Evolutionary conservation across 1,140 invertebrate species (phyloP), one percentile per base, ranked within the genome.

Genomic region (Ceratitis capitata): DNA sequence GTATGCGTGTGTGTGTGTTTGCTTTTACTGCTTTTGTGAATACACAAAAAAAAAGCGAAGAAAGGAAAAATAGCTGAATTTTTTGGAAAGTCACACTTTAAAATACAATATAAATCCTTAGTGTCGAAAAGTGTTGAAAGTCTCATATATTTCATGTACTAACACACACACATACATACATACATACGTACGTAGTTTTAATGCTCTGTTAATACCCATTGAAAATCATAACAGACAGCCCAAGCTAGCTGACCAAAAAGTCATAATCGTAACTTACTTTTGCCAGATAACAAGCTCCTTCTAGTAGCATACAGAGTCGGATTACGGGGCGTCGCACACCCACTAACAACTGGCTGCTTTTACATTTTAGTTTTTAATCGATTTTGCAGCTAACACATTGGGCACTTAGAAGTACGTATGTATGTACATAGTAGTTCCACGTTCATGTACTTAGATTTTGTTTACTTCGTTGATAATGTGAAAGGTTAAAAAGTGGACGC

Each of bases 241-340:
- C n/a, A n/a, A 78, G 69, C 9, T 19, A 45, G 69, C 69, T 45
- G 32, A n/a, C n/a, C n/a, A n/a, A n/a, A n/a, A n/a, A 45, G 69
- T 78, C 69, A 78, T 78, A 78, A 78, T 78, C 69, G 69, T 78
- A 78, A 78, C 45, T 78, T 78, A 78, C 69, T 23, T 78, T 78
- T 78, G 39, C 69, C 23, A 78, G 69, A 45, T 78, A 45, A 78
- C 35, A 78, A 78, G 69, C 69, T 78, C 19, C 39, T 78, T 39
- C 35, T 69, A 61, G n/a, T 53, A 53, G 51, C 69, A 45, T 47
- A 47, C 69, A 78, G 39, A 35, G 32, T n/a, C n/a, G n/a, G n/a
- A n/a, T n/a, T n/a, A n/a, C n/a, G n/a, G n/a, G n/a, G 16, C n/a
- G 19, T 12, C 64, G 35, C 69, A 78, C 69, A 42, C 69, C 69